Evolutionary conservation across 2,113 vertebrate genomes (phyloP).

Genomic region (Lathamus discolor): DNA sequence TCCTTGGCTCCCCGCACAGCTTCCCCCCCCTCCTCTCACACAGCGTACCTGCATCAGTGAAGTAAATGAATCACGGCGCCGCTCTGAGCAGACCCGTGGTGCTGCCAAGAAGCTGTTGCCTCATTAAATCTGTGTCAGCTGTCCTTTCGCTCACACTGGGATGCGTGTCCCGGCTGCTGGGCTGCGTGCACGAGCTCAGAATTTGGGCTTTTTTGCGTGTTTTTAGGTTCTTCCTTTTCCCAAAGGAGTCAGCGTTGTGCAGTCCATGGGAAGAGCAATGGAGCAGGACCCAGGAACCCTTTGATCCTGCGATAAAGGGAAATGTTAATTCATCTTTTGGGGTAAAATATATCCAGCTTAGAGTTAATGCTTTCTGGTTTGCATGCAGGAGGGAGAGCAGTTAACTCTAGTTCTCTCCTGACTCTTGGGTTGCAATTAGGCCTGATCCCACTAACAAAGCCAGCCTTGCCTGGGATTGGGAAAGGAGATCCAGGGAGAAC

Average conservation of each 20-base stretch:
- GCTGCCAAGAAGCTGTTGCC: background rate
- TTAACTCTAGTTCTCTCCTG: background rate
- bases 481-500: conserved; percentile 21
- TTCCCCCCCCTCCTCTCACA: background rate
- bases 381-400: background rate
- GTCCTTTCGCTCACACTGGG: background rate
- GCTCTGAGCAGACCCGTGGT: background rate
- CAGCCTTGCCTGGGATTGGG: conserved; percentile 2
- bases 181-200: background rate
- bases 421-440: background rate
- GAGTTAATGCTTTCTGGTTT: background rate
- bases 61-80: background rate
- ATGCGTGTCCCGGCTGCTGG: background rate
- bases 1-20: background rate
- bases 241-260: accelerated
- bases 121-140: background rate
- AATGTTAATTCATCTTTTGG: background rate
- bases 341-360: background rate
- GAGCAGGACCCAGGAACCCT: background rate
- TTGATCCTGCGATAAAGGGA: background rate
- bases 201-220: background rate
- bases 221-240: background rate
- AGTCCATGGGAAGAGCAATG: background rate
- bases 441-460: background rate
- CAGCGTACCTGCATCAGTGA: background rate